Conservation (phyloP, 2,888 invertebrate species). For the Lasioglossum lativentre region DNA sequence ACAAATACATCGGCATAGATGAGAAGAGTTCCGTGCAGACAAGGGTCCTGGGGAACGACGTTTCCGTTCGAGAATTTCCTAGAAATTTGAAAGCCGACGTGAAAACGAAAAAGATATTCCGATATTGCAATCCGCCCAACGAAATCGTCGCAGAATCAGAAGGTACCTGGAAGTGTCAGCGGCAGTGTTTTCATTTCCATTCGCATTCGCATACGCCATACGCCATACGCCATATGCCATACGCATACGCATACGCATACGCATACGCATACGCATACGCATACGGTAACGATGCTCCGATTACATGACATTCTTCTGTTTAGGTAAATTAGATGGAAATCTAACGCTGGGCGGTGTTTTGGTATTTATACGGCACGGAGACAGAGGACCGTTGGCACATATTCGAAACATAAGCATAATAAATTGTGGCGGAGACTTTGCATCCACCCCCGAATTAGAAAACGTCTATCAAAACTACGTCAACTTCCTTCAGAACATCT, state of each 20-base stretch:
- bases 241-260: too few relatives aligned
- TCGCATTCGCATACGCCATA: too few relatives aligned
- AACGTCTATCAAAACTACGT: slow-evolving; percentile 78
- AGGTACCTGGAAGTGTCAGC: slow-evolving; percentile 85
- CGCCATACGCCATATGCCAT: too few relatives aligned
- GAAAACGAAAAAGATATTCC: slow-evolving; percentile 88
- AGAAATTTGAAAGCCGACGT: slow-evolving; percentile 87
- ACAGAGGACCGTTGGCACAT: slow-evolving; percentile 94
- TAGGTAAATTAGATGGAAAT: slow-evolving; percentile 86
- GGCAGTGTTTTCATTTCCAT: background rate
- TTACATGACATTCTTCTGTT: background rate
- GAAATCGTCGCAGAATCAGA: slow-evolving; percentile 90
- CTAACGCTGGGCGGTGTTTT: slow-evolving; percentile 90
- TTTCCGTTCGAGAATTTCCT: slow-evolving; percentile 85
- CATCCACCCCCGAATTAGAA: slow-evolving; percentile 74
- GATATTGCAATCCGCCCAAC: slow-evolving; percentile 90
- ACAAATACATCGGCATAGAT: slow-evolving; percentile 90
- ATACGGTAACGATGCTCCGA: background rate
- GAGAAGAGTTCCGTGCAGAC: slow-evolving; percentile 84
- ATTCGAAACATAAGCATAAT: slow-evolving; percentile 91
- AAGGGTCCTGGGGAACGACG: slow-evolving; percentile 82
- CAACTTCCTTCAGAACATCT: slow-evolving; percentile 78
- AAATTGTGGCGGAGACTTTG: slow-evolving; percentile 89
- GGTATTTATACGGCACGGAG: slow-evolving; percentile 94
- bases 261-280: too few relatives aligned